Base-by-base conservation (phyloP, 2,888 invertebrate genomes). In the Spisula solida region DNA sequence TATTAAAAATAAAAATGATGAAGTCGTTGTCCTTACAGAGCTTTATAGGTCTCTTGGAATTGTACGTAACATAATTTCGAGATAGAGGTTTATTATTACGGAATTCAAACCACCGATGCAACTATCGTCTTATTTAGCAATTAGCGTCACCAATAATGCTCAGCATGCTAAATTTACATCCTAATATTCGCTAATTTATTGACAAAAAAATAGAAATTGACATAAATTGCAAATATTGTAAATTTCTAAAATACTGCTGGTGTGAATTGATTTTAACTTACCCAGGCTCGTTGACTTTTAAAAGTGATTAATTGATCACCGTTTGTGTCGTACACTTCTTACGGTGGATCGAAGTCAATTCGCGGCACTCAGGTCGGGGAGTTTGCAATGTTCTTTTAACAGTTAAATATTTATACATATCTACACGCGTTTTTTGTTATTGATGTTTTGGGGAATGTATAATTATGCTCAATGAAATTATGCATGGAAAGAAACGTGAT, bases 201-300 rank as follows among this genome's bases (percentile, higher is more conserved):
- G 25, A 1, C 14, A 51, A 51, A n/a, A 41, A 66, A 12, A 25
- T 12, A 0, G n/a, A 56, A 56, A 14, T 25, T 66, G 60, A 12
- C 60, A 66, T 66, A 66, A 66, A 66, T 66, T 66, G 60, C 8
- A 25, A n/a, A 25, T 66, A n/a, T 66, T 66, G 60, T 66, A 10
- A 25, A n/a, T 2, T 10, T 66, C 25, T 66, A 5, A 25, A 25
- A 25, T 25, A 25, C 25, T 66, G 6, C 25, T 25, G 0, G 25
- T 16, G 51, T 1, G 12, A 51, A 10, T 51, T 12, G 10, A 51
- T 51, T 4, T 51, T 12, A 1, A 8, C 10, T 25, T 10, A n/a
- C n/a, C 25, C 25, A 25, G 25, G 25, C 5, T 0, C 2, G 1
- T 25, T 66, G 25, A 66, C 25, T 66, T 25, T 8, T 66, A n/a